These are phyloP conservation scores for Aselliscus stoliczkanus DNA, from an alignment of 2,797 vertebrate genomes.

Conservation along the genomic window DNA sequence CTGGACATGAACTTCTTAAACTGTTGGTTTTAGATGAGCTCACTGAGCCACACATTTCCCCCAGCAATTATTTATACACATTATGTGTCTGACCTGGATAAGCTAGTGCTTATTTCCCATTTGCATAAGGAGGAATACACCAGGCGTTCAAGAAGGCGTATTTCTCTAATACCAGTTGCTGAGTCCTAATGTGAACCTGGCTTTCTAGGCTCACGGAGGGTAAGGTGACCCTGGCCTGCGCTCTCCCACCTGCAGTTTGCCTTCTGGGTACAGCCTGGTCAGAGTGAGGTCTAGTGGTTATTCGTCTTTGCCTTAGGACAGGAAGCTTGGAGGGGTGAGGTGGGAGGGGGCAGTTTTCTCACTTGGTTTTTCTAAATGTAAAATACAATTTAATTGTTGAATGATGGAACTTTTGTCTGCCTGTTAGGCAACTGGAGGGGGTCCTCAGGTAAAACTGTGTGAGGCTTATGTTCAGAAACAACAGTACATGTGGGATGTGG, in stretches of 20 bases:
- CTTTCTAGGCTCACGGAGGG: neutral
- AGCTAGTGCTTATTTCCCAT: slow-evolving; percentile 33
- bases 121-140: slow-evolving; percentile 58
- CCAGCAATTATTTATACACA: slow-evolving; percentile 60
- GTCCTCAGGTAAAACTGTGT: neutral
- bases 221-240: neutral
- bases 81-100: slow-evolving; percentile 60
- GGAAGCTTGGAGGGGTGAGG: neutral
- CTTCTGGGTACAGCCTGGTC: neutral
- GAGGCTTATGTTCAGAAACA: neutral
- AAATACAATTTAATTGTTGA: neutral
- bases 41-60: neutral
- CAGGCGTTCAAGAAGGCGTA: slow-evolving; percentile 15
- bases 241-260: neutral
- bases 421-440: neutral
- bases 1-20: slow-evolving; percentile 51
- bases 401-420: neutral
- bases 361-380: neutral
- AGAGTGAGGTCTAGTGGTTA: neutral
- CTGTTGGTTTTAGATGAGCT: slow-evolving; percentile 53
- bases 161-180: neutral
- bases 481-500: neutral
- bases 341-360: neutral
- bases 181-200: neutral
- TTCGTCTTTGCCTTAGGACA: neutral